Percentiles rank a stretch among this genome's conserved stretches.
phyloP scores from a whole-genome alignment of 2,113 vertebrate genomes.

The Oreochromis aureus region DNA sequence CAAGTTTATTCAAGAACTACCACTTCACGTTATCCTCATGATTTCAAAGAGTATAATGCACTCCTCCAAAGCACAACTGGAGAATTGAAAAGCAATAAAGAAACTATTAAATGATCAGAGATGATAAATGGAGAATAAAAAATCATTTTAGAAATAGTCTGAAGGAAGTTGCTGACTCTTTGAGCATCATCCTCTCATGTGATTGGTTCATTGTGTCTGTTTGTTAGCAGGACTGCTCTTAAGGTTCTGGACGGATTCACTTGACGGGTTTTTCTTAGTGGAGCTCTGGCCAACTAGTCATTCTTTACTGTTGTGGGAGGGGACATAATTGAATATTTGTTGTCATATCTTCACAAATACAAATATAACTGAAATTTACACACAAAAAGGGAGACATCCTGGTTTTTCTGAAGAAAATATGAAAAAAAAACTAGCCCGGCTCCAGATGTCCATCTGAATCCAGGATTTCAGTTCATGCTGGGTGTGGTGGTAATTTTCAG shows the following conservation, averaged over 20 bases:
- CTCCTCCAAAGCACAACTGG: neutral
- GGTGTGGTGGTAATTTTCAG: neutral
- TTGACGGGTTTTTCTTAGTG: neutral
- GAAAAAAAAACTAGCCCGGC: neutral
- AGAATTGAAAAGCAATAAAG: neutral
- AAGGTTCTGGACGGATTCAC: neutral
- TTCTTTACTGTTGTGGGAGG: neutral
- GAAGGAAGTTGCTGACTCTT: neutral
- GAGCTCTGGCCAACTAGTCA: neutral
- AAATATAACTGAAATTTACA: neutral
- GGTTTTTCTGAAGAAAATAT: neutral
- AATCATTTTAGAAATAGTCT: neutral
- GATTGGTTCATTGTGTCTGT: neutral
- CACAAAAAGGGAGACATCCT: neutral
- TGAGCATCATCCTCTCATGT: neutral
- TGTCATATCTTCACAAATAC: neutral
- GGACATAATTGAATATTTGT: neutral
- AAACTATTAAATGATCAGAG: neutral
- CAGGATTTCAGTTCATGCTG: neutral
- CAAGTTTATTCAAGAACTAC: neutral
- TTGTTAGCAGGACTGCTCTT: neutral
- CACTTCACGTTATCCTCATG: neutral
- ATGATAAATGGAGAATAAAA: neutral
- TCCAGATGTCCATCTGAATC: neutral
- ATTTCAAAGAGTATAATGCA: neutral